Base-by-base conservation (phyloP, 1,140 invertebrate species). In the Diorhabda carinulata region DNA sequence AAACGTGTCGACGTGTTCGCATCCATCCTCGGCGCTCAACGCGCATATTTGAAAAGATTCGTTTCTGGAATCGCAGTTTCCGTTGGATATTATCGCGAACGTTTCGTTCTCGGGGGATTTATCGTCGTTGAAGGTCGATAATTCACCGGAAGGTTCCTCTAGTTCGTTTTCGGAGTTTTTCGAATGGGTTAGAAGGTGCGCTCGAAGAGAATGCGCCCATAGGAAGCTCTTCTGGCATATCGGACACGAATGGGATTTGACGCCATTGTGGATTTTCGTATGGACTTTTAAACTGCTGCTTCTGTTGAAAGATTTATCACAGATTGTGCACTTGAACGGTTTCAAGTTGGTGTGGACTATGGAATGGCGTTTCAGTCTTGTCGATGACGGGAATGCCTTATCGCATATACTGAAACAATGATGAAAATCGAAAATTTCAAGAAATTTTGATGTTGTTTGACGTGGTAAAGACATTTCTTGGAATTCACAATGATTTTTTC, bases 301-400 rank as follows among this genome's bases (percentile, higher is more conserved):
- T 47, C 76, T 65, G 59, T 78, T 78, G 60, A 77, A 79, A 3
- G 70, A 69, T 69, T 77, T 79, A 2, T 85, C 73, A 81, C 84
- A 83, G 86, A 88, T 83, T 4, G 75, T 72, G 67, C 78, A 79
- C 9, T 64, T 74, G 68, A 62, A 79, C 2, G 78, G 77, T 67
- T 76, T 78, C 76, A 92, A 88, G 70, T 90, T 91, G 2, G 91
- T 92, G 76, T 94, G 92, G 73, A 89, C 88, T 10, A 91, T 86
- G 43, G 87, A 82, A 81, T 94, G 92, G 67, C 92, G 90, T 75
- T 90, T 91, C 70, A 93, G 83, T 10, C 89, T 87, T 45, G 88
- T 84, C 69, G 86, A 84, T 0, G 89, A 88, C 3, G 87, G 84
- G 78, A 92, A 92, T 44, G 82, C 81, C 76, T 89, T 89, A 2